A percentile compares a stretch with the other conserved stretches of the same genome.
Conservation (phyloP, 2,888 invertebrate species). For the Platerodrilus igneus region DNA sequence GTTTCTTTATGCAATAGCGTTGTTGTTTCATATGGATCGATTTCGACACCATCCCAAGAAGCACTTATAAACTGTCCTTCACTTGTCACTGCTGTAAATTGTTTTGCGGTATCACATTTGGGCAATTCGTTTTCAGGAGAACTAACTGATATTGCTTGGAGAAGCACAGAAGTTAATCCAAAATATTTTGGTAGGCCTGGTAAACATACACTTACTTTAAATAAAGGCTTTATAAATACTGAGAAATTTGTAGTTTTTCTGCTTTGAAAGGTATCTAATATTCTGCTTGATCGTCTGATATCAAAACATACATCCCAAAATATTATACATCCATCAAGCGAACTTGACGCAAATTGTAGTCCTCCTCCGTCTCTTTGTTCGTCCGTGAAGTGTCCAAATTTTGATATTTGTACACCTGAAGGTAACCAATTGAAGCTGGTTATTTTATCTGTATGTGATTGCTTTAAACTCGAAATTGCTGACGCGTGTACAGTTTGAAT, state of each 20-base stretch:
- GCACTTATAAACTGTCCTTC: constrained; percentile 37
- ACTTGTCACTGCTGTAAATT: no score
- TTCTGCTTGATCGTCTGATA: no score
- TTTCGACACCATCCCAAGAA: constrained; percentile 66
- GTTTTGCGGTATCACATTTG: no score
- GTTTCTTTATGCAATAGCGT: constrained; percentile 60
- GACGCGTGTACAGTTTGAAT: constrained; percentile 59
- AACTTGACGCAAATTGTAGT: constrained; percentile 61
- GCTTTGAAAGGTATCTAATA: no score
- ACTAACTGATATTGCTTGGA: no score
- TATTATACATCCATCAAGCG: constrained; percentile 63
- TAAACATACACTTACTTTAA: no score
- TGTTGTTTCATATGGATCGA: constrained; percentile 54
- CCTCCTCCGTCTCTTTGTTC: constrained; percentile 45
- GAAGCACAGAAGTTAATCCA: no score
- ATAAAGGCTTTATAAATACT: no score
- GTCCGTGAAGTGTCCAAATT: constrained; percentile 54
- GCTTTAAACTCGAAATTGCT: constrained; percentile 57
- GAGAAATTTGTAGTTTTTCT: no score
- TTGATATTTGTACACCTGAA: constrained; percentile 55
- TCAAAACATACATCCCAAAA: constrained; percentile 78
- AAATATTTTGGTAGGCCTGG: no score
- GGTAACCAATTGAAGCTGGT: constrained; percentile 66
- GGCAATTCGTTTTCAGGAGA: no score
- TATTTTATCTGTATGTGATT: constrained; percentile 61